phyloP scores from a whole-genome alignment of 2,888 invertebrate species.

The Nowickia ferox region DNA sequence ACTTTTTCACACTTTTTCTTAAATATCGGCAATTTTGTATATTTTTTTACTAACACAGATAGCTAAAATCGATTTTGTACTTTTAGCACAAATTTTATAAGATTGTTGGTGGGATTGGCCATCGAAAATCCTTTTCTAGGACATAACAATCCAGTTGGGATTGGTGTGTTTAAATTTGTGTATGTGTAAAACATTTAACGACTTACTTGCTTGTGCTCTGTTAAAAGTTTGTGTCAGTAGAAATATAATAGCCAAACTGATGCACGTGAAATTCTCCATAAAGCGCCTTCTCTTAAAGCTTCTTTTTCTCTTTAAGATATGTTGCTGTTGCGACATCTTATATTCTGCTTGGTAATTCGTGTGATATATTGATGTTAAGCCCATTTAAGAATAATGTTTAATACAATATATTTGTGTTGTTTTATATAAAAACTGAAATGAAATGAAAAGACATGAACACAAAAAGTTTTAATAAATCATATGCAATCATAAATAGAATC shows the following conservation, averaged over 20 bases:
- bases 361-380: constrained; percentile 41
- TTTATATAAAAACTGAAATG: constrained; percentile 45
- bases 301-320: constrained; percentile 56
- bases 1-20: no score
- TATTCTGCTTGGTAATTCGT: constrained; percentile 37
- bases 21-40: no score
- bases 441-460: constrained; percentile 18
- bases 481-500: no score
- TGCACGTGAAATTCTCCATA: constrained; percentile 23
- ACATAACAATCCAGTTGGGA: no score
- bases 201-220: constrained; percentile 64
- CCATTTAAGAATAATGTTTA: constrained; percentile 29
- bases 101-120: no score
- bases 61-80: no score
- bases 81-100: no score
- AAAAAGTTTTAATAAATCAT: no score
- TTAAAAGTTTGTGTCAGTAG: constrained; percentile 41
- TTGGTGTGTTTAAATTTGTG: neutral
- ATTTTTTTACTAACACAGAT: no score
- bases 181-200: neutral
- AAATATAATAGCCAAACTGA: constrained; percentile 46
- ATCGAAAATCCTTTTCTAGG: no score
- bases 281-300: constrained; percentile 70
- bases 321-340: constrained; percentile 56
- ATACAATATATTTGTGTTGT: neutral